These are phyloP conservation scores for Eilema caniola DNA, from an alignment of 2,888 invertebrate species.

Conservation along the genomic window DNA sequence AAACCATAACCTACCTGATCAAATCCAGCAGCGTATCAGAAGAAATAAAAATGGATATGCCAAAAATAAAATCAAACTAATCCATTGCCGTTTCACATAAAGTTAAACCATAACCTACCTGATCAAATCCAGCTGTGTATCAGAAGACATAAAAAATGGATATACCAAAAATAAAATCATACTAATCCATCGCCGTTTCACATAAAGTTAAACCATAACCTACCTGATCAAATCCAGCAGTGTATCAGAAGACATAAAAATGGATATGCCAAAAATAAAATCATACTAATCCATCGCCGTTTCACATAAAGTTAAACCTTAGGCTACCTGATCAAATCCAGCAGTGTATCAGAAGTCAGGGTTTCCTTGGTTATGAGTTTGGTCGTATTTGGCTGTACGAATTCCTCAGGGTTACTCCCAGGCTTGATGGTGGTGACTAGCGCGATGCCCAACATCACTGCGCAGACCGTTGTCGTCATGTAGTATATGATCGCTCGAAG, in stretches of 20 bases:
- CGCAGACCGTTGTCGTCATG: constrained; percentile 95
- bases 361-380: constrained; percentile 86
- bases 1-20: no score
- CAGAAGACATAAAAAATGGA: no score
- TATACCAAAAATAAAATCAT: no score
- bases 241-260: no score
- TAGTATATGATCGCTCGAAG: constrained; percentile 96
- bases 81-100: background rate
- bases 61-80: background rate
- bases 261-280: background rate
- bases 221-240: no score
- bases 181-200: no score
- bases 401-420: constrained; percentile 85
- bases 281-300: background rate
- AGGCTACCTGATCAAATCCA: constrained; percentile 95
- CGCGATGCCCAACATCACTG: constrained; percentile 96
- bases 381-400: constrained; percentile 76
- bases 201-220: no score
- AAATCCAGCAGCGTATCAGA: no score
- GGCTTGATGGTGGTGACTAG: constrained; percentile 96
- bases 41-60: no score
- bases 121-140: constrained; percentile 96
- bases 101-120: constrained; percentile 85
- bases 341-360: constrained; percentile 95
- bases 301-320: background rate